phyloP scores from a whole-genome alignment of 1,140 invertebrate genomes.

The Plodia interpunctella region DNA sequence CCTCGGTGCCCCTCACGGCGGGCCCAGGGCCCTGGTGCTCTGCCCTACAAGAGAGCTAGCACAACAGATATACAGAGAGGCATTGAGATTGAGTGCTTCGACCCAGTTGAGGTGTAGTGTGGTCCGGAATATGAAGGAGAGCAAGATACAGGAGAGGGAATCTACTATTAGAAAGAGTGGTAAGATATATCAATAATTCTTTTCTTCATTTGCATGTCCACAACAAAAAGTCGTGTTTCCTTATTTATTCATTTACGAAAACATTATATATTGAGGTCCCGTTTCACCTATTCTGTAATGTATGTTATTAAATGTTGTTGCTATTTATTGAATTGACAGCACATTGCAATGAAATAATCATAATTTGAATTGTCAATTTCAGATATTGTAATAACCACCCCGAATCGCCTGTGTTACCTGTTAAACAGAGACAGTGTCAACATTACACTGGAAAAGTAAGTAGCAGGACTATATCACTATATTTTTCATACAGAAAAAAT shows the following conservation, averaged over 20 bases:
- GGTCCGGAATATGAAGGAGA: slow-evolving; percentile 69
- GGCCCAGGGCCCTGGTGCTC: slow-evolving; percentile 91
- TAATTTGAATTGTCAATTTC: slow-evolving; percentile 57
- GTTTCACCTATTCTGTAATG: no score
- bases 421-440: slow-evolving; percentile 88
- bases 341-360: no score
- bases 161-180: slow-evolving; percentile 63
- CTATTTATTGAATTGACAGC: no score
- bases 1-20: slow-evolving; percentile 80
- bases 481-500: no score
- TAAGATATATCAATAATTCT: slow-evolving; percentile 27
- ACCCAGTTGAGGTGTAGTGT: slow-evolving; percentile 79
- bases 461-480: no score
- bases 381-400: slow-evolving; percentile 97
- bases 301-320: no score
- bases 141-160: slow-evolving; percentile 68
- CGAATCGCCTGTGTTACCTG: slow-evolving; percentile 94
- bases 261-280: no score
- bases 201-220: no score
- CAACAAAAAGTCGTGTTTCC: neutral
- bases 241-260: no score
- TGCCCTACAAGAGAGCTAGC: slow-evolving; percentile 96
- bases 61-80: slow-evolving; percentile 93
- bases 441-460: slow-evolving; percentile 86
- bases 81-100: slow-evolving; percentile 84